These are phyloP conservation scores for Diacarnus erythraeanus DNA, from an alignment of 37 sponge, comb jelly and placozoan genomes.

Conservation along the genomic window DNA sequence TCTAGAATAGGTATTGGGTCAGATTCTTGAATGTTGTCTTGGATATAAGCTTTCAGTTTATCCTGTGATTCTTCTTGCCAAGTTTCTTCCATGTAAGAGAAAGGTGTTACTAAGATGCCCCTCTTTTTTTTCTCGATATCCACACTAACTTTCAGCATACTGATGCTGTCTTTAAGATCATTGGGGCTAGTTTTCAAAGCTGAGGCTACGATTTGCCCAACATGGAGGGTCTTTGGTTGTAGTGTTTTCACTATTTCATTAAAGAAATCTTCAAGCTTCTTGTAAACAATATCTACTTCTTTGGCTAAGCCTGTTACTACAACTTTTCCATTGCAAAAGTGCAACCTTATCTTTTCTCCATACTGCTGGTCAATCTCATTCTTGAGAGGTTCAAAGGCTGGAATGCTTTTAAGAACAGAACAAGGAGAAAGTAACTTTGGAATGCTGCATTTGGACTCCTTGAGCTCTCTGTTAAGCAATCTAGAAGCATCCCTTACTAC, in stretches of 20 bases:
- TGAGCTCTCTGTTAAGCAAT: neutral
- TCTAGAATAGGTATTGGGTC: neutral
- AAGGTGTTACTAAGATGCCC: neutral
- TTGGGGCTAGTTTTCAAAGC: neutral
- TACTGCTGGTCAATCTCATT: neutral
- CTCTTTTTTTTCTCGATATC: neutral
- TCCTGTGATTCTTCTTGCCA: neutral
- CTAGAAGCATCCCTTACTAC: neutral
- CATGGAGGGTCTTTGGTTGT: neutral
- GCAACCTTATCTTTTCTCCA: neutral
- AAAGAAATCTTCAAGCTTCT: neutral
- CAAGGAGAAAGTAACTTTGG: neutral
- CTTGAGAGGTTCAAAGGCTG: neutral
- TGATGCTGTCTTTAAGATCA: neutral
- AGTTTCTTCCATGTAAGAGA: neutral
- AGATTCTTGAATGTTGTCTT: no score
- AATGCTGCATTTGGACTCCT: neutral
- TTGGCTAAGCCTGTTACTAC: neutral
- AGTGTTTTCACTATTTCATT: neutral
- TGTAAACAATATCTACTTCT: neutral
- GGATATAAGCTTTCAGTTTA: neutral
- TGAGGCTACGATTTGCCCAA: neutral
- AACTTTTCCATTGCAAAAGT: neutral
- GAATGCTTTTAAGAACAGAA: neutral
- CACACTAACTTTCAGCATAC: neutral